A percentile compares a stretch with the other conserved stretches of the same genome.
Conservation (phyloP, 2,888 invertebrate genomes). For the Drosophila kambysellisi region DNA sequence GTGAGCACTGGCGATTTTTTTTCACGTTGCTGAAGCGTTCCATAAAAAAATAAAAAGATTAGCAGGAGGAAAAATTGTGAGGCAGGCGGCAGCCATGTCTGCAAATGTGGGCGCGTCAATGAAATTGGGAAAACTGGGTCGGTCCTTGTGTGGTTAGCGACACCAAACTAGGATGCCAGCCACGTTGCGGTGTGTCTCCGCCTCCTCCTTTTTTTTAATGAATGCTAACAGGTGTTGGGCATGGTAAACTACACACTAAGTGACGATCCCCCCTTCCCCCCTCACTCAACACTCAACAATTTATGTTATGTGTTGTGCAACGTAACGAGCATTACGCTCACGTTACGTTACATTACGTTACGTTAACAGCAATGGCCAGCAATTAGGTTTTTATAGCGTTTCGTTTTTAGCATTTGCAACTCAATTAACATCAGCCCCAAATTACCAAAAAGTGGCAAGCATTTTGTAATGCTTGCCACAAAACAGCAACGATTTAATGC, state of each 20-base stretch:
- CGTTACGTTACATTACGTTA: slow-evolving; percentile 53
- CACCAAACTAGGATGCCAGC: slow-evolving; percentile 25
- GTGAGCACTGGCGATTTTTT: slow-evolving; percentile 66
- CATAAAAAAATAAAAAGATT: slow-evolving; percentile 10
- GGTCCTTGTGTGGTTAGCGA: neutral
- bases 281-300: slow-evolving; percentile 9
- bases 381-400: slow-evolving; percentile 71
- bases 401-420: slow-evolving; percentile 69
- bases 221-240: slow-evolving; percentile 56
- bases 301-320: slow-evolving; percentile 59
- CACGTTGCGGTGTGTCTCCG: slow-evolving; percentile 3
- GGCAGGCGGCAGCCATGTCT: slow-evolving; percentile 42
- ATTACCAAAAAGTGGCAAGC: slow-evolving; percentile 14
- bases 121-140: slow-evolving; percentile 49
- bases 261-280: slow-evolving; percentile 3
- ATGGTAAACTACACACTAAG: slow-evolving; percentile 18
- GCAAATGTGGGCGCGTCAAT: slow-evolving; percentile 71
- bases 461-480: slow-evolving; percentile 56
- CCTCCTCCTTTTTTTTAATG: slow-evolving; percentile 42
- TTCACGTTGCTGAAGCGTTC: slow-evolving; percentile 41
- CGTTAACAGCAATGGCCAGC: slow-evolving; percentile 59
- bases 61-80: slow-evolving; percentile 4
- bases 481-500: slow-evolving; percentile 47
- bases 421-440: slow-evolving; percentile 61
- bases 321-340: slow-evolving; percentile 57